Conservation (phyloP, 2,888 invertebrate genomes). For the Cheilosia scutellata region DNA sequence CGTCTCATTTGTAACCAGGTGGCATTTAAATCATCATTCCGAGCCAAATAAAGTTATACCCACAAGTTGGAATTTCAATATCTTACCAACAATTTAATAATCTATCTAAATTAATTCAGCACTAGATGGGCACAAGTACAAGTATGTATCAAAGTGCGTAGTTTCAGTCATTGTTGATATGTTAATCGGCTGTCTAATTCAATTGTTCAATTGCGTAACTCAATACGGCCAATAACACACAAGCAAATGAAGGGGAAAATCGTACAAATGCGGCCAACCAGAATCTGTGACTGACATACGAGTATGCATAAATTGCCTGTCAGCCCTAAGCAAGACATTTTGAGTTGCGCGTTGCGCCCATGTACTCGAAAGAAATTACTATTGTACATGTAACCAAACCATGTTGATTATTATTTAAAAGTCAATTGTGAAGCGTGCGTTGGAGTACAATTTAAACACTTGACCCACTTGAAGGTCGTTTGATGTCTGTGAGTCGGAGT, state of each 20-base stretch:
- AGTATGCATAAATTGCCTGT: constrained; percentile 40
- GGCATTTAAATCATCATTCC: too few relatives aligned
- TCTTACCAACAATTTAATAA: neutral
- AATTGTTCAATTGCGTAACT: constrained; percentile 56
- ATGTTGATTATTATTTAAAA: constrained; percentile 39
- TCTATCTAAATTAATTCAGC: constrained; percentile 31
- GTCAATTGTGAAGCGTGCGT: constrained; percentile 39
- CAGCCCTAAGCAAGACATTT: constrained; percentile 26
- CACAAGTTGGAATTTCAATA: too few relatives aligned
- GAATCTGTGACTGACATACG: constrained; percentile 39
- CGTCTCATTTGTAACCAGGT: too few relatives aligned
- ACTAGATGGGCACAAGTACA: constrained; percentile 10
- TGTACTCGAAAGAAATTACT: constrained; percentile 7
- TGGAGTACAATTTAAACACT: constrained; percentile 49
- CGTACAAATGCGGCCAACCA: constrained; percentile 37
- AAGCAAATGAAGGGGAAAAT: constrained; percentile 8
- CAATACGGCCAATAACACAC: constrained; percentile 38
- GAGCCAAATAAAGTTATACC: too few relatives aligned
- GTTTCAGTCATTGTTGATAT: constrained; percentile 37
- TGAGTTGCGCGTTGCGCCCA: constrained; percentile 12
- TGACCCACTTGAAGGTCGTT: constrained; percentile 52
- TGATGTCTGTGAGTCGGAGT: neutral
- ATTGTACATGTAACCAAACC: constrained; percentile 22
- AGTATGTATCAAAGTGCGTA: constrained; percentile 4
- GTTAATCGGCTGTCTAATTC: constrained; percentile 45